Evolutionary conservation across 2,113 vertebrate species (phyloP).

Genomic region (Cyprinodon tularosa): DNA sequence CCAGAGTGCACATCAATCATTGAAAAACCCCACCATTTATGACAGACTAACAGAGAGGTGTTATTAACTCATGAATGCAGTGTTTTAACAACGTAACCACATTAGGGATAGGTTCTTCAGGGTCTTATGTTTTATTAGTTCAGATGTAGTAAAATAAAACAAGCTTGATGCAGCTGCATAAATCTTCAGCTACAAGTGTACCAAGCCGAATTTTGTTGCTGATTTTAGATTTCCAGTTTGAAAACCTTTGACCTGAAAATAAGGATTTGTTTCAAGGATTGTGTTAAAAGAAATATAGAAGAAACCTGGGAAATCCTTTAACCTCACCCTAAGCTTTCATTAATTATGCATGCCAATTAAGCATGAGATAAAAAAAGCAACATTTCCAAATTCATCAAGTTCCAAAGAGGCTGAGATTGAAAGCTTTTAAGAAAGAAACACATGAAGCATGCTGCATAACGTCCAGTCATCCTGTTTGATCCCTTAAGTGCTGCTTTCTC

Average conservation of each 20-base stretch:
- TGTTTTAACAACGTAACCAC: conserved; percentile 70
- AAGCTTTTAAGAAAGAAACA: background rate
- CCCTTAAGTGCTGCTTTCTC: too few species aligned
- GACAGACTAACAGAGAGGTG: conserved; percentile 44
- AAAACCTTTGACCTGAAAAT: too few species aligned
- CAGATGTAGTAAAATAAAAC: conserved; percentile 33
- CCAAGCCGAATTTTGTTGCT: background rate
- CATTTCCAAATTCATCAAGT: background rate
- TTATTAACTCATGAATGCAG: conserved; percentile 49
- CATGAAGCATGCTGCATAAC: too few species aligned
- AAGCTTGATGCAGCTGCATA: conserved; percentile 27
- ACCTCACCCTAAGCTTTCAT: too few species aligned
- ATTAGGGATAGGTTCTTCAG: conserved; percentile 54
- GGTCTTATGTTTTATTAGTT: conserved; percentile 62
- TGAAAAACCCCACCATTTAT: conserved; percentile 24
- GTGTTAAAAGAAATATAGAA: too few species aligned
- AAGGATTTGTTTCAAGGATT: background rate
- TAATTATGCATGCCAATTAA: background rate
- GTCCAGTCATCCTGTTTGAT: too few species aligned
- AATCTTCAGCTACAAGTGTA: background rate
- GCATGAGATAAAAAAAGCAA: background rate
- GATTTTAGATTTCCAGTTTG: background rate
- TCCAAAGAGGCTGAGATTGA: conserved; percentile 22
- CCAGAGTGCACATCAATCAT: conserved; percentile 63
- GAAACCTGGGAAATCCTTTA: too few species aligned